Evolutionary conservation across 23 tunicate genomes (phyloP).

Genomic region (Aplidium turbinatum): DNA sequence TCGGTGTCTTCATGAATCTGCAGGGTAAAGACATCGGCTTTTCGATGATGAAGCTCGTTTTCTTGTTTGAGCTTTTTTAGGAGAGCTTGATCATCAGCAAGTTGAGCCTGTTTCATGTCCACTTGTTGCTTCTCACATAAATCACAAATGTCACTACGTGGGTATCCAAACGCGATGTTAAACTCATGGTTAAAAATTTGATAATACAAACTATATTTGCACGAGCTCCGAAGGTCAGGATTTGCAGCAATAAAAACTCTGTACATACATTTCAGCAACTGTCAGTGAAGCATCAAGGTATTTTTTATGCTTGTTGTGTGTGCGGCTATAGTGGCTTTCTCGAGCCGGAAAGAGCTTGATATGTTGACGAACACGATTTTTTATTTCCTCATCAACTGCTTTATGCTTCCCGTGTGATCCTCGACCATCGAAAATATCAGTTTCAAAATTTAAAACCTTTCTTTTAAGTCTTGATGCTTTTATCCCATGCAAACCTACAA

Average conservation of each 20-base stretch:
- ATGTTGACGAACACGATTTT: neutral
- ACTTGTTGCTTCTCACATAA: slow-evolving; percentile 10
- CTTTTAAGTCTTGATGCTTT: neutral
- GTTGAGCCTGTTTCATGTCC: neutral
- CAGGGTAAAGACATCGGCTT: slow-evolving; percentile 9
- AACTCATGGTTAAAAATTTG: slow-evolving; percentile 10
- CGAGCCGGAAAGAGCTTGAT: slow-evolving; percentile 10
- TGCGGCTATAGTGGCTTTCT: slow-evolving; percentile 23
- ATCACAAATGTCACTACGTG: slow-evolving; percentile 14
- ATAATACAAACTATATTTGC: neutral
- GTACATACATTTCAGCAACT: slow-evolving; percentile 15
- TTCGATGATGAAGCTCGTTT: slow-evolving; percentile 10
- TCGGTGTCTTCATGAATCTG: slow-evolving; percentile 10
- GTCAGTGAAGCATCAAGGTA: slow-evolving; percentile 15
- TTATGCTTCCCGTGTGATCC: neutral
- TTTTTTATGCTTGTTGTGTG: neutral
- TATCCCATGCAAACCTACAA: slow-evolving; percentile 1
- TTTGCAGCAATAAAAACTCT: slow-evolving; percentile 7
- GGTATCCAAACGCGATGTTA: slow-evolving; percentile 15
- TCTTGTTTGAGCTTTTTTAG: neutral
- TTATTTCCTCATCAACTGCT: neutral
- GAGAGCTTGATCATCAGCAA: neutral
- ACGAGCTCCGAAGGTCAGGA: neutral
- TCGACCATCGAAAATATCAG: neutral
- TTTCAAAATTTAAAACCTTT: neutral